Evolutionary conservation across 2,888 invertebrate species (phyloP).

Genomic region (Euproctis similis): DNA sequence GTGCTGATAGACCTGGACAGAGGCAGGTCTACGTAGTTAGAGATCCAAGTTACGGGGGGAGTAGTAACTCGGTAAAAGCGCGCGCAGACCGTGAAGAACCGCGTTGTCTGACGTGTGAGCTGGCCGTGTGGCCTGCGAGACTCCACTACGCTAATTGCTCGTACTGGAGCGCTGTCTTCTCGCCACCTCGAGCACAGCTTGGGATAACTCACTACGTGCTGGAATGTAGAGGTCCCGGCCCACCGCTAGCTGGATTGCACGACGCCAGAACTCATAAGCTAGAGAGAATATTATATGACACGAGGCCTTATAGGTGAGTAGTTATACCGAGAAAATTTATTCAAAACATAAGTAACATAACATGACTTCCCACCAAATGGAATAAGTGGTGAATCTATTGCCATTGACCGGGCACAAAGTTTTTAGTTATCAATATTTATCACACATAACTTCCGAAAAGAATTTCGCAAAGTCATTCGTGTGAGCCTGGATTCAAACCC

Average conservation of each 20-base stretch:
- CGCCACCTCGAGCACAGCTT: slow-evolving; percentile 62
- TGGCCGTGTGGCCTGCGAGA: slow-evolving; percentile 86
- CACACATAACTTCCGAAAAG: no score
- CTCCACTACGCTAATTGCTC: slow-evolving; percentile 90
- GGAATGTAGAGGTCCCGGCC: slow-evolving; percentile 93
- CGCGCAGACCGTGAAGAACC: slow-evolving; percentile 80
- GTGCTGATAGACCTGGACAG: slow-evolving; percentile 90
- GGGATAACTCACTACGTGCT: slow-evolving; percentile 83
- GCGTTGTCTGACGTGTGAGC: slow-evolving; percentile 91
- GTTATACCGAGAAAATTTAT: no score
- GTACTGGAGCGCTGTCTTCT: slow-evolving; percentile 87
- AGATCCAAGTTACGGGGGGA: slow-evolving; percentile 81
- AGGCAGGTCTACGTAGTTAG: slow-evolving; percentile 91
- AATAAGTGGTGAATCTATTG: no score
- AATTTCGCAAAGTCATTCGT: no score
- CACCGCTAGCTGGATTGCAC: slow-evolving; percentile 89
- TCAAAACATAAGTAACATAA: no score
- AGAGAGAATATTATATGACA: slow-evolving; percentile 85
- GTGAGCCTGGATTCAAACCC: no score
- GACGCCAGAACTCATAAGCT: slow-evolving; percentile 84
- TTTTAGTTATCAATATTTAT: no score
- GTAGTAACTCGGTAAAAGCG: slow-evolving; percentile 63
- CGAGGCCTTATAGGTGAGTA: slow-evolving; percentile 77
- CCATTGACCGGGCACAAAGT: no score
- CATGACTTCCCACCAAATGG: no score